phyloP scores from a whole-genome alignment of 2,797 vertebrate genomes.

The Xenops minutus region DNA sequence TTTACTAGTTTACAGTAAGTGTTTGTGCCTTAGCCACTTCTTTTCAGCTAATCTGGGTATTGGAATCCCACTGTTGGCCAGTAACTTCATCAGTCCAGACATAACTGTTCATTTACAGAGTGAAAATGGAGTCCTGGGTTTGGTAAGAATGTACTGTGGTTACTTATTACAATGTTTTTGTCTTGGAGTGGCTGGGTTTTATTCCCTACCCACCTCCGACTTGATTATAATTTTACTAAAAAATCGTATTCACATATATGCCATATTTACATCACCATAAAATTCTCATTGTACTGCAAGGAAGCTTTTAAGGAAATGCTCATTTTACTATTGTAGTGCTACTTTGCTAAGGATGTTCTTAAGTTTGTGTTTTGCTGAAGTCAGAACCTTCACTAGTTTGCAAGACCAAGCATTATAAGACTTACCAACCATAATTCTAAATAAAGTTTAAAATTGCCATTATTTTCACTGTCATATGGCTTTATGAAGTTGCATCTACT shows the following conservation, averaged over 20 bases:
- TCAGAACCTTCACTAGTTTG: not conserved
- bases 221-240: not conserved
- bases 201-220: fast-evolving
- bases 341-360: not conserved
- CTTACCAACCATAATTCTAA: not conserved
- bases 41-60: conserved; percentile 93
- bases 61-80: conserved; percentile 96
- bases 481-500: not conserved
- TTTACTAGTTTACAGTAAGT: not conserved
- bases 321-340: not conserved
- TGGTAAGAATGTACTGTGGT: conserved; percentile 83
- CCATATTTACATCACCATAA: not conserved
- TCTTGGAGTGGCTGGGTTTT: not conserved
- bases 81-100: conserved; percentile 93
- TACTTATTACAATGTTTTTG: not conserved
- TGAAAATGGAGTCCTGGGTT: conserved; percentile 96
- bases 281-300: not conserved
- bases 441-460: not conserved
- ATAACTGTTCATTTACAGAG: conserved; percentile 97
- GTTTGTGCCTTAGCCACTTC: conserved; percentile 64
- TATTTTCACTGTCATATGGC: not conserved
- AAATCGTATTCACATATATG: not conserved
- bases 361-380: not conserved
- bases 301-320: not conserved
- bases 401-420: not conserved